Conservation (phyloP, 2,113 vertebrate genomes). For the Capreolus pygargus region DNA sequence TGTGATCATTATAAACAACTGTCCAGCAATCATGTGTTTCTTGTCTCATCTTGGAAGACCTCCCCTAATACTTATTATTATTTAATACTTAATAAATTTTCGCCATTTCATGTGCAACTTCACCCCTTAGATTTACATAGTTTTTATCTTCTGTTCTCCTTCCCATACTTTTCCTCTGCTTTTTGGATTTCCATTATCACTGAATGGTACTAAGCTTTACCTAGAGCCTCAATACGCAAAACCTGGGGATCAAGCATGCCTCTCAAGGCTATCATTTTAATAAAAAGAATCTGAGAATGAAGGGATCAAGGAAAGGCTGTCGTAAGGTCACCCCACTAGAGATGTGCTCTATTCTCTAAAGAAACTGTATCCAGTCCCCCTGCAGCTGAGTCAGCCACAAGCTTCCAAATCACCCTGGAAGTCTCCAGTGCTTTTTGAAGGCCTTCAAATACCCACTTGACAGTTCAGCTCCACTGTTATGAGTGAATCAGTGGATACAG, state of each 20-base stretch:
- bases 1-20: neutral
- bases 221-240: neutral
- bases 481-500: neutral
- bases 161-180: neutral
- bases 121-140: neutral
- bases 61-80: neutral
- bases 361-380: neutral
- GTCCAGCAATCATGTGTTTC: neutral
- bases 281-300: neutral
- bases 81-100: neutral
- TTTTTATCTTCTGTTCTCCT: neutral
- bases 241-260: neutral
- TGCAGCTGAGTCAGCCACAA: neutral
- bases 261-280: neutral
- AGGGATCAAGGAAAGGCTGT: neutral
- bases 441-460: neutral
- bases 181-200: neutral
- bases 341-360: neutral
- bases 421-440: neutral
- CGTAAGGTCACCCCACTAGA: neutral
- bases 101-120: neutral
- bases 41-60: neutral
- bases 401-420: neutral
- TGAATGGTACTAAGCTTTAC: neutral
- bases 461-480: neutral